These are phyloP conservation scores for Drosophila bunnanda DNA, from an alignment of 2,888 invertebrate species.

Conservation along the genomic window DNA sequence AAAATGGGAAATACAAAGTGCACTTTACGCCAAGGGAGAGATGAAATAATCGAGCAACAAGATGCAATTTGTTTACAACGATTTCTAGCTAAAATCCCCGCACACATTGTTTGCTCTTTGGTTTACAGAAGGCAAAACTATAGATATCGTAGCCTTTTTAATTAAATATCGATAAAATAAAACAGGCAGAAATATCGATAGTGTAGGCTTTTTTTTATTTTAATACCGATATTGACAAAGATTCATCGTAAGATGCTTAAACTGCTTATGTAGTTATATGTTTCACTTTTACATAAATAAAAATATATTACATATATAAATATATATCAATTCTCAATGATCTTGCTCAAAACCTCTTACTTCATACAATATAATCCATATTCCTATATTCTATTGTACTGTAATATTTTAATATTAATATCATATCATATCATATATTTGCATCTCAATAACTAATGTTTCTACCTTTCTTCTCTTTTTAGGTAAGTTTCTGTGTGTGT, in stretches of 20 bases:
- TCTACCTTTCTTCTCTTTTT: conserved; percentile 25
- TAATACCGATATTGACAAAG: not conserved
- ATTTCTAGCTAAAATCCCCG: not conserved
- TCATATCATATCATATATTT: not conserved
- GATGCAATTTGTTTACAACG: conserved; percentile 15
- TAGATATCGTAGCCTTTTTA: too few species aligned
- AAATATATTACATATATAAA: too few species aligned
- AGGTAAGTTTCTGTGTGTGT: conserved; percentile 48
- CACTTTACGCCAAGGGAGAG: conserved; percentile 16
- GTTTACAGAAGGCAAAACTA: too few species aligned
- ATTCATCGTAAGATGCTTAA: not conserved
- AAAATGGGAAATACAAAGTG: conserved; percentile 17
- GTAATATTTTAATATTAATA: not conserved
- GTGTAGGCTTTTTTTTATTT: too few species aligned
- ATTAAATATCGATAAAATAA: not conserved
- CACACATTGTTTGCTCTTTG: not conserved
- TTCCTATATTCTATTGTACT: not conserved
- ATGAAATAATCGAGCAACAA: not conserved
- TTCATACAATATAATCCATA: not conserved
- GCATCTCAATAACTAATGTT: not conserved
- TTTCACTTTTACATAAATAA: not conserved
- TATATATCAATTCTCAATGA: too few species aligned
- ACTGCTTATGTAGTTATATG: not conserved
- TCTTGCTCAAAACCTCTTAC: not conserved
- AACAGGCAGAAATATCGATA: too few species aligned